Conservation (phyloP, 2,888 invertebrate species). For the Escarpia spicata region DNA sequence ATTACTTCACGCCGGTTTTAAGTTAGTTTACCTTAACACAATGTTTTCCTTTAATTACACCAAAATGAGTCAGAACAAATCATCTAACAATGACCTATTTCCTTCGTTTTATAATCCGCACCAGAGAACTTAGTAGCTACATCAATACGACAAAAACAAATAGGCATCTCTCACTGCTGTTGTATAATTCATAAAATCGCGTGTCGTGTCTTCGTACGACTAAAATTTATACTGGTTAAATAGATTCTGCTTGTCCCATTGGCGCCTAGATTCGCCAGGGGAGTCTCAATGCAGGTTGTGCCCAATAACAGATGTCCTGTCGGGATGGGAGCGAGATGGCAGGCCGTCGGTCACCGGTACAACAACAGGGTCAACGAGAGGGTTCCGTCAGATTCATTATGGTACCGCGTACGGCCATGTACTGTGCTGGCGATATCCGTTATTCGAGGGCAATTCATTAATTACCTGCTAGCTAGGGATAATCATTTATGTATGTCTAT, state of each 20-base stretch:
- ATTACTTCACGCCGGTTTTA: no score
- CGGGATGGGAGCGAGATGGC: background rate
- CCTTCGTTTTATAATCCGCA: background rate
- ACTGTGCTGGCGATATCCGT: background rate
- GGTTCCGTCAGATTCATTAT: background rate
- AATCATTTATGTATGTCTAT: constrained; percentile 11
- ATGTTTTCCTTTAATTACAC: background rate
- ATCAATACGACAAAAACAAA: background rate
- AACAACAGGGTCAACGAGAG: background rate
- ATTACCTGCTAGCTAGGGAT: background rate
- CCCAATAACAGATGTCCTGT: background rate
- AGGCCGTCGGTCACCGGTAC: background rate
- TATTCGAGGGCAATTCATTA: background rate
- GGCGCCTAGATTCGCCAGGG: background rate
- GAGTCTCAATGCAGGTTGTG: background rate
- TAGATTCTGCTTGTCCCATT: background rate
- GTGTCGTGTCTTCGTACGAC: background rate
- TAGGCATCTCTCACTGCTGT: background rate
- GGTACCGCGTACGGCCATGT: background rate
- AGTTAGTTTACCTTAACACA: background rate
- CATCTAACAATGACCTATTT: background rate
- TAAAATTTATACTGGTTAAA: background rate
- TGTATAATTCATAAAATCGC: background rate
- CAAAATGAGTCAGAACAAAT: background rate
- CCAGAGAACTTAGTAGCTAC: background rate